Evolutionary conservation across 2,888 invertebrate genomes (phyloP), one percentile per base, ranked within the genome.

Genomic region (Strigamia transsilvanica): DNA sequence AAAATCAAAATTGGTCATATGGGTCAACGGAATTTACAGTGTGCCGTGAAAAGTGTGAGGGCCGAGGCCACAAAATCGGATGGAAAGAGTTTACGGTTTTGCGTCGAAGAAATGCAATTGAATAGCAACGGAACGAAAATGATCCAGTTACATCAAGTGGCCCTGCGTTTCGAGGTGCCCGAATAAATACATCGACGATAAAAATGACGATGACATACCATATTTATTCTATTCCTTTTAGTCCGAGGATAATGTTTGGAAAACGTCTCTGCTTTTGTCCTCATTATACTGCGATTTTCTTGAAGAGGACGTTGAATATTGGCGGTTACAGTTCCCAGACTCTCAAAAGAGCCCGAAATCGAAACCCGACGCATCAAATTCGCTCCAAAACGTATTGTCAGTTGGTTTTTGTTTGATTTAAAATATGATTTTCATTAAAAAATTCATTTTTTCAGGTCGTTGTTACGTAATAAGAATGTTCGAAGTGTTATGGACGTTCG

Each of bases 291-390:
- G 73, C 7, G 73, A 73, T 73, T 73, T 23, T 1, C 13, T 73
- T 3, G 73, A 73, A 27, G 73, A 73, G 5, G 73, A 73, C 27
- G 7, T 73, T 10, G 73, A 73, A 73, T 73, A 73, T 73, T 73
- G 73, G 73, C 73, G 32, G 4, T 27, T 73, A 2, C 73, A 32
- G 73, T 73, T 23, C 1, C 32, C 73, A 73, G 73, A 13, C 9
- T 13, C 27, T 0, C 32, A 13, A 27, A 27, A 12, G 2, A 13
- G 9, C 9, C 5, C 1, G 12, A 73, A 73, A 73, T 18, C 56
- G 9, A 56, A 56, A 56, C 6, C 56, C 5, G 18, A 56, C 6
- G 5, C 56, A 0, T 18, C 56, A 56, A 56, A 56, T 56, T 56
- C n/a, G n/a, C 3, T 18, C 21, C 18, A 56, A 7, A n/a, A 18